Conservation (phyloP, 2,797 vertebrate species). For the Phalanger gymnotis region DNA sequence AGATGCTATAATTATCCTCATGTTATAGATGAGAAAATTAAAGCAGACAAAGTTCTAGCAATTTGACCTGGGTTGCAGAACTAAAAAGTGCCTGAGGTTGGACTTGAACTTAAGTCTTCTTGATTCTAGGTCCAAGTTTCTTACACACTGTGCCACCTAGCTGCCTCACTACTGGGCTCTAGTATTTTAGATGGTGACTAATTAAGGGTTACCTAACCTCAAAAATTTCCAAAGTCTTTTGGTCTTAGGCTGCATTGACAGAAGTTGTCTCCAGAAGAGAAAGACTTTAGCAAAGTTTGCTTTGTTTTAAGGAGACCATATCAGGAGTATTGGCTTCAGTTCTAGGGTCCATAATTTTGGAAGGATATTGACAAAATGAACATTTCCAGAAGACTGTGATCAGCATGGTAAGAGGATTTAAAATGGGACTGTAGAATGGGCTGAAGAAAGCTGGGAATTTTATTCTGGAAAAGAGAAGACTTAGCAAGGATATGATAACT, state of each 20-base stretch:
- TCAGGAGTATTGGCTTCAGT: neutral
- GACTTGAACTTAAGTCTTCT: neutral
- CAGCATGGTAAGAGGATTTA: neutral
- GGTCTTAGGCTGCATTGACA: neutral
- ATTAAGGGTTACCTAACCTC: neutral
- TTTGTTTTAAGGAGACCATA: neutral
- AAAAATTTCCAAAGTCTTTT: neutral
- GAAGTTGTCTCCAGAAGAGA: neutral
- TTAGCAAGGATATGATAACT: neutral
- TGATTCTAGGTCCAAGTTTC: neutral
- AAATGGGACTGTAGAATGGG: neutral
- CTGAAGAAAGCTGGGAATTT: neutral
- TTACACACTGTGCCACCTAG: neutral
- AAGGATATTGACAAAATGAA: neutral
- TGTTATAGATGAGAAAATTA: too few species aligned
- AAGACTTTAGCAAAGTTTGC: neutral
- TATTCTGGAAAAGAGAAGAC: neutral
- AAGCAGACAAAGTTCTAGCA: neutral
- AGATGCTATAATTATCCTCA: neutral
- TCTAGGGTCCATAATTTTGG: neutral
- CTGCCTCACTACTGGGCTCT: neutral
- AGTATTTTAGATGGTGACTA: neutral
- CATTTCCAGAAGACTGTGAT: neutral
- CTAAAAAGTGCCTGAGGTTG: neutral
- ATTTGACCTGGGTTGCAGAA: neutral